phyloP scores from a whole-genome alignment of 2,888 invertebrate genomes.

The Brachyptera risi region DNA sequence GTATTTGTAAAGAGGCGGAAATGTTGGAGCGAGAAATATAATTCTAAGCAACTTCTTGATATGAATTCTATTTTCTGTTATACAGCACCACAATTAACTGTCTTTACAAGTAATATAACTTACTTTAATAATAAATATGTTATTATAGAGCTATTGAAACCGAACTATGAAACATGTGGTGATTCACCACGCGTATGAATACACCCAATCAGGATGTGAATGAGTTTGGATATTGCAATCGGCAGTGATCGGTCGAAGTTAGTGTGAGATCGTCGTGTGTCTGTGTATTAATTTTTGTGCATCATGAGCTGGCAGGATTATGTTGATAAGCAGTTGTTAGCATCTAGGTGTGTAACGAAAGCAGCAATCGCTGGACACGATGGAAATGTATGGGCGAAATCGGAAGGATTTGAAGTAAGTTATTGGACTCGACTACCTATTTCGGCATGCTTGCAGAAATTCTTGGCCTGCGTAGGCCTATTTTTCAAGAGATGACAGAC shows the following conservation, averaged over 20 bases:
- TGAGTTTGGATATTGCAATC: constrained; percentile 3
- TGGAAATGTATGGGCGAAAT: constrained; percentile 93
- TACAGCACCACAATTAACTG: no score
- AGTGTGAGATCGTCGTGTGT: constrained; percentile 30
- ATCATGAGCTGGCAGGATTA: constrained; percentile 98
- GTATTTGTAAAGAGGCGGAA: no score
- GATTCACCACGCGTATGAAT: constrained; percentile 31
- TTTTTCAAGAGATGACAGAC: no score
- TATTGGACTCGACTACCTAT: no score
- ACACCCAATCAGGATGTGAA: constrained; percentile 12
- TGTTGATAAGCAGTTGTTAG: constrained; percentile 94
- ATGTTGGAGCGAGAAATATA: no score
- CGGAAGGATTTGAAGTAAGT: constrained; percentile 91
- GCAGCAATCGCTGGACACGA: constrained; percentile 94
- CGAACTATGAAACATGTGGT: constrained; percentile 10
- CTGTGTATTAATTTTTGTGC: constrained; percentile 25
- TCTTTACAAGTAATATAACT: no score
- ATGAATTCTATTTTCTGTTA: no score
- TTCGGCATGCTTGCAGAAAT: no score
- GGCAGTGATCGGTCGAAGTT: constrained; percentile 34
- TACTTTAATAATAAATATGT: no score
- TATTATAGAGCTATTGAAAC: no score
- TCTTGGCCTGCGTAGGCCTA: no score
- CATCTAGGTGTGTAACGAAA: constrained; percentile 90
- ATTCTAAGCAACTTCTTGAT: no score